Evolutionary conservation across 2,113 vertebrate species (phyloP), one percentile per base, ranked within the genome.

Genomic region (Takifugu bimaculatus): DNA sequence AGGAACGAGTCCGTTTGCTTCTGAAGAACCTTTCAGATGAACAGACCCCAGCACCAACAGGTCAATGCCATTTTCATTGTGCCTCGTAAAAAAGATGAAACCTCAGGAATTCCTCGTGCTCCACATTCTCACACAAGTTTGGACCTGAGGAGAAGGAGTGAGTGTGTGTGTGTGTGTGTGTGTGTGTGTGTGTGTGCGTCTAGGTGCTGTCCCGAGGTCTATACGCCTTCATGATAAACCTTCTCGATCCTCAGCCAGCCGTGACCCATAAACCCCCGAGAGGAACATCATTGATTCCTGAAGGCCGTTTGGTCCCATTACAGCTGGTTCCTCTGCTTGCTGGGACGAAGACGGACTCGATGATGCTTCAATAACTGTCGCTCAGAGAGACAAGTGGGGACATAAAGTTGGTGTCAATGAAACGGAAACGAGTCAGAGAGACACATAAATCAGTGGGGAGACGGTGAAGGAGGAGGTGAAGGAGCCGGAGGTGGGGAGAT

Each of bases 271-370:
- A 49, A 29, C 52, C 42, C 60, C 54, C 9, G 20, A 1, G 10
- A 58, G 15, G 58, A 60, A 26, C 12, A 35, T 26, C 69, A 50
- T 54, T 54, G 71, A 77, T 72, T 70, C 65, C 42, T 54, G 27
- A 57, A 13, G 54, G 63, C 15, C 47, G 59, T 66, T 78, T 80
- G 82, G 79, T 83, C 54, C 74, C 71, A 63, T 83, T 85, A 76
- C 86, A 88, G 83, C 87, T 68, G 66, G 84, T 54, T 76, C 57
- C 0, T 15, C 65, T 45, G 26, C 78, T 86, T 74, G 68, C 64
- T 75, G 82, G n/a, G n/a, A n/a, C n/a, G n/a, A n/a, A n/a, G n/a
- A n/a, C n/a, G 50, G 66, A 67, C 63, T 15, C 39, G 50, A 27
- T 26, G 39, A 66, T 57, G 66, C 63, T 72, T 75, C 73, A 79